Evolutionary conservation across 2,797 vertebrate genomes (phyloP).

Genomic region (Pipistrellus nathusii): DNA sequence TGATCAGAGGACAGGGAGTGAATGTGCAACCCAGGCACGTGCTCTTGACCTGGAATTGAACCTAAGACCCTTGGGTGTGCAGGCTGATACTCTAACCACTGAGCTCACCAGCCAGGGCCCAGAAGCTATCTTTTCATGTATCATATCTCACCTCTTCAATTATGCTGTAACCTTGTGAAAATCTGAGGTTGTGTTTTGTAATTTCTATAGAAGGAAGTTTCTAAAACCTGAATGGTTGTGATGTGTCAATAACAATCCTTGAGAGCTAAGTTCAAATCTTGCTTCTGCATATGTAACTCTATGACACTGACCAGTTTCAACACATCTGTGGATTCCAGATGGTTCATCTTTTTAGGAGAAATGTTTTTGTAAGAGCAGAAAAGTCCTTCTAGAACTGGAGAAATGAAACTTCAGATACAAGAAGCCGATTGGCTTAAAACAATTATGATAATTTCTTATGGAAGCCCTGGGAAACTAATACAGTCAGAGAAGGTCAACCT

Average conservation of each 20-base stretch:
- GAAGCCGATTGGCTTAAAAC: neutral
- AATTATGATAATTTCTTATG: neutral
- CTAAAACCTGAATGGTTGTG: neutral
- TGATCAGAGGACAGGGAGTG: too few relatives aligned
- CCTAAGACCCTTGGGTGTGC: too few relatives aligned
- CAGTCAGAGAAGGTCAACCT: neutral
- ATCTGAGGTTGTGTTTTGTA: neutral
- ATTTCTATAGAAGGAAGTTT: neutral
- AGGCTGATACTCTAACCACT: too few relatives aligned
- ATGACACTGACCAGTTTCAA: neutral
- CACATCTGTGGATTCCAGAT: neutral
- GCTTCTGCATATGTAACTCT: neutral
- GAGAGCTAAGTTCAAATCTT: conserved; percentile 48
- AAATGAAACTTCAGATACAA: neutral
- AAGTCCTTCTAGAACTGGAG: conserved; percentile 19
- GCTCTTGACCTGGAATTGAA: too few relatives aligned
- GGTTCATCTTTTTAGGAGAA: neutral
- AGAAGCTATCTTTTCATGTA: conserved; percentile 12
- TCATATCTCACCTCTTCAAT: neutral
- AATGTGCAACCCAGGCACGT: too few relatives aligned
- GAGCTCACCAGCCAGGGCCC: too few relatives aligned
- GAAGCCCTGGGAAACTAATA: neutral
- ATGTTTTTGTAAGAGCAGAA: neutral
- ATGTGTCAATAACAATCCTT: conserved; percentile 22
- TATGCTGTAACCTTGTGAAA: neutral